Base-by-base conservation (phyloP, 1,140 invertebrate genomes). In the Phymorhynchus buccinoides region DNA sequence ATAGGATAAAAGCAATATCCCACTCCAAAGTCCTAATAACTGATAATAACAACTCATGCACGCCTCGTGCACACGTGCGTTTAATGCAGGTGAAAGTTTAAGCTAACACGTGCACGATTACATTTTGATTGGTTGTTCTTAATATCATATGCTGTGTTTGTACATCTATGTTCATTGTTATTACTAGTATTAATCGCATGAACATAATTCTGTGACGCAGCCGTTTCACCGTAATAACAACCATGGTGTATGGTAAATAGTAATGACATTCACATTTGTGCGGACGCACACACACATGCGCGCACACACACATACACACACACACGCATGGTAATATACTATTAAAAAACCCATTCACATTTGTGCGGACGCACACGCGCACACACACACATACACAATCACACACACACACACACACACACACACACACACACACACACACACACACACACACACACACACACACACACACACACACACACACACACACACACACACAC, bases 401-500 rank as follows among this genome's bases (percentile, higher is more conserved):
- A n/a, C n/a, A n/a, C n/a, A n/a, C n/a, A n/a, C n/a, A n/a, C n/a
- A n/a, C n/a, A 84, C n/a, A 62, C 35, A 1, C 42, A 85, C 44
- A 80, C 22, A 39, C 52, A 71, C 52, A 41, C 41, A n/a, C 18
- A 41, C 56, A 39, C 75, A 81, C 52, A 73, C 14, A 85, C 66
- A 82, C n/a, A 82, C 62, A 30, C n/a, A 75, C 42, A 85, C 32
- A 41, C 44, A 71, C 37, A 35, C 84, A 48, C 39, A 41, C 39
- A 18, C 78, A 52, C 30, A 48, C 30, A n/a, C 62, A 16, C 41
- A 56, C 78, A 75, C 62, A 56, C 22, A 52, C 41, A 79, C 52
- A 62, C 48, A 79, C 71, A 81, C 41, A 79, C 32, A 66, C 75
- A 77, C 37, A 78, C 71, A 56, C n/a, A 73, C 4, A 75, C 71